Evolutionary conservation across 2,888 invertebrate genomes (phyloP).

Genomic region (Chirona hameri): DNA sequence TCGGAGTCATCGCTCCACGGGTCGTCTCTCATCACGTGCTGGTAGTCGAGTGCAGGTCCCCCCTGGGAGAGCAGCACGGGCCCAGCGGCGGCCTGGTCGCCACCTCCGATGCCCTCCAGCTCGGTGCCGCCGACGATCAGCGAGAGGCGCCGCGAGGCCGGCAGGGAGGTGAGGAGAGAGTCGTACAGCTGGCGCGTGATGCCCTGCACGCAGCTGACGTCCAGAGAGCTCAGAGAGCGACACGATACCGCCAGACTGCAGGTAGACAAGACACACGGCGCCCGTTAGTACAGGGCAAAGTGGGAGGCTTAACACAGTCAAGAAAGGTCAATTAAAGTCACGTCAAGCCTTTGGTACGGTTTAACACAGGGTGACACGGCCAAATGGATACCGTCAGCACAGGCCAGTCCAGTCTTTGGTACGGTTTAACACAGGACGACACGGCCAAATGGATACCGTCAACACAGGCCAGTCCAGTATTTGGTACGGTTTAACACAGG

Average conservation of each 20-base stretch:
- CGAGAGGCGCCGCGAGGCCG: not conserved
- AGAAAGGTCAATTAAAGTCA: too few species aligned
- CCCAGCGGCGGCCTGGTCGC: not conserved
- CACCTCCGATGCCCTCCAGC: not conserved
- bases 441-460: too few species aligned
- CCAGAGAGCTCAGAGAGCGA: not conserved
- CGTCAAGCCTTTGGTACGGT: too few species aligned
- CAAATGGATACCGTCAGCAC: too few species aligned
- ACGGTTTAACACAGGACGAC: too few species aligned
- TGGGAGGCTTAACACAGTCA: too few species aligned
- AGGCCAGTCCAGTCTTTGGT: too few species aligned
- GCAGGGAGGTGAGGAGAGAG: not conserved
- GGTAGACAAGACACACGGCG: too few species aligned
- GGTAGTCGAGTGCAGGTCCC: not conserved
- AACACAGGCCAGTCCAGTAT: too few species aligned
- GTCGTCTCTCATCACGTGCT: not conserved
- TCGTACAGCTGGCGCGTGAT: slow-evolving; percentile 1
- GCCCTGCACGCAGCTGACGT: slow-evolving; percentile 1
- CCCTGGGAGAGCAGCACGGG: not conserved
- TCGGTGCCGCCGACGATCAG: not conserved
- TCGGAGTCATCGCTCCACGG: not conserved
- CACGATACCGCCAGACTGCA: not conserved
- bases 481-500: too few species aligned
- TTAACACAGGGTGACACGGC: too few species aligned
- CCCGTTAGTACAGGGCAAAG: too few species aligned